Base-by-base conservation (phyloP, 2,888 invertebrate species). In the Drosophila mercatorum region DNA sequence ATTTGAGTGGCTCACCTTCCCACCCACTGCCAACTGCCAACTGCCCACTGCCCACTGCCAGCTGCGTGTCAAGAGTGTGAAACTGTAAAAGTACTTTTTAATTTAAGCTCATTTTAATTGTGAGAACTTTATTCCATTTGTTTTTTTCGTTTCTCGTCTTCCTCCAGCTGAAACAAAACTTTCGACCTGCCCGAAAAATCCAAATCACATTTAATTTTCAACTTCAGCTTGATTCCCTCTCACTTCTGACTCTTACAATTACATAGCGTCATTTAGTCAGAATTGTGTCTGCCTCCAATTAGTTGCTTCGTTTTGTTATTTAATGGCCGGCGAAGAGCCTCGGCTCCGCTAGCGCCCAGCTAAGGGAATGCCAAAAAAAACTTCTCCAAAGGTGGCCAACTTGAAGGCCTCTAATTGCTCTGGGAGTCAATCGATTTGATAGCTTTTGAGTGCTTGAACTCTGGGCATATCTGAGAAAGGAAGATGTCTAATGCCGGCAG, bases 71-170 rank as follows among this genome's bases (percentile, higher is more conserved):
- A 58, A 66, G 64, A 73, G 86, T 88, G 89, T 86, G 83, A 89
- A 88, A 83, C 83, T 83, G 88, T 83, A 78, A 81, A 89, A 89
- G 75, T 88, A 82, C 75, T 86, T 82, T 88, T 88, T 83, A 88
- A 85, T 88, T 86, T 79, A 83, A 89, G 81, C 82, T 82, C 75
- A 76, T 89, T 87, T 88, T 89, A 88, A 88, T 89, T 89, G 89
- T 88, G 86, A 83, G 87, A 87, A 89, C 80, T 81, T 76, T 80
- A 88, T 83, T 83, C 81, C 79, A 85, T 84, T 86, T 80, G 69
- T 68, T 65, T 70, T 58, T 8, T 84, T 86, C 78, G 69, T 68
- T 65, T 70, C 56, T 8, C 40, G 31, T 5, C n/a, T 28, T 28
- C 28, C 47, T 28, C 14, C 6, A 7, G 14, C 8, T 4, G 26